A percentile compares a stretch with the other conserved stretches of the same genome.
Conservation (phyloP, 37 sponge, comb jelly and placozoan species). For the Agelas oroides region DNA sequence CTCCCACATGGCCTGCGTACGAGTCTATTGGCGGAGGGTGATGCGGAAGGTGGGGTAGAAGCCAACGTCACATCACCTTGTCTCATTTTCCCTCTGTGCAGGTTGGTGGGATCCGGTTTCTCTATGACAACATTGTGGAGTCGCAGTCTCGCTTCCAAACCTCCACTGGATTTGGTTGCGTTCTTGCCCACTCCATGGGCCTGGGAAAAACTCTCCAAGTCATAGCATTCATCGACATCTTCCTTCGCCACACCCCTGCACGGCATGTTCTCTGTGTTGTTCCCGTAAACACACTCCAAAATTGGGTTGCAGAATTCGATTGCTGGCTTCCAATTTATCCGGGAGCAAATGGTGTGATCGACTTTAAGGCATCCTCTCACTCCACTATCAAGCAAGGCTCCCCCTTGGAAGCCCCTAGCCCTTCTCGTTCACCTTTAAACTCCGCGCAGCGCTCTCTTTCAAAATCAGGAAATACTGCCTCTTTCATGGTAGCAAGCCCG, state of each 20-base stretch:
- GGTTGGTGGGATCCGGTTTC: constrained; percentile 95
- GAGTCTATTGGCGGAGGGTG: too few relatives aligned
- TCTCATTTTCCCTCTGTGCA: too few relatives aligned
- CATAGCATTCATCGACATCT: constrained; percentile 92
- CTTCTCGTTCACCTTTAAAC: background rate
- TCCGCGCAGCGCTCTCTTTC: too few relatives aligned
- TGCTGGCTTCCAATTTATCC: constrained; percentile 82
- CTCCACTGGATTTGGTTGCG: constrained; percentile 92
- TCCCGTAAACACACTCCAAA: constrained; percentile 96
- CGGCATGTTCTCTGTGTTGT: constrained; percentile 88
- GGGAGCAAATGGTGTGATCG: background rate
- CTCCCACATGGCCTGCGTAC: too few relatives aligned
- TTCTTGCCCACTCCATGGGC: constrained; percentile 99
- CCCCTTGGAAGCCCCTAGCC: background rate
- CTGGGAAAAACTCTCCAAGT: constrained; percentile 95
- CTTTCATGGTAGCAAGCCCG: too few relatives aligned
- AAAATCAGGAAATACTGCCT: too few relatives aligned
- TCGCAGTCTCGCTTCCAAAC: constrained; percentile 53
- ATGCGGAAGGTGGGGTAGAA: too few relatives aligned
- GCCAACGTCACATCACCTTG: too few relatives aligned
- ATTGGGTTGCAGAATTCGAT: constrained; percentile 95
- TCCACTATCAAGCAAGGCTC: background rate
- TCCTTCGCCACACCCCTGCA: constrained; percentile 81
- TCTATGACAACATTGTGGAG: constrained; percentile 96
- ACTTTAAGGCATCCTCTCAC: background rate